phyloP scores from a whole-genome alignment of 2,888 invertebrate genomes.

The Malthinus flaveolus region DNA sequence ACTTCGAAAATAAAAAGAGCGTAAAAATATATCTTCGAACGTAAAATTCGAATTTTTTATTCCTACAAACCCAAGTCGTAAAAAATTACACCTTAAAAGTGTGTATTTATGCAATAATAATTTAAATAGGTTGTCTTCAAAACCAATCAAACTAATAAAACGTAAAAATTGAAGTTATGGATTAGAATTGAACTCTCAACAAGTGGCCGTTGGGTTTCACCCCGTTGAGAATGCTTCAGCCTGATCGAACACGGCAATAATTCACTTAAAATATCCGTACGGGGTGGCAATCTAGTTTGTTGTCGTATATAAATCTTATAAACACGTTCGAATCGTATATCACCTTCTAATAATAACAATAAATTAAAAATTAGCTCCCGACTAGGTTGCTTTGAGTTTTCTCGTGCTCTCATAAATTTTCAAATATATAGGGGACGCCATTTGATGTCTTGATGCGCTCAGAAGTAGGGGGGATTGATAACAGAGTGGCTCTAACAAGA shows the following conservation, averaged over 20 bases:
- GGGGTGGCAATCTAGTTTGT: conserved; percentile 20
- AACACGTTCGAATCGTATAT: conserved; percentile 7
- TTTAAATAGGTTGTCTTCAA: conserved; percentile 5
- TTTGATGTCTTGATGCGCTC: too few species aligned
- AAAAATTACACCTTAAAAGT: too few species aligned
- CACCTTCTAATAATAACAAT: conserved; percentile 6
- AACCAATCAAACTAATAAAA: too few species aligned
- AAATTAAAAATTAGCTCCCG: background rate
- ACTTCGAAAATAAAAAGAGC: too few species aligned
- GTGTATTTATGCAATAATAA: background rate
- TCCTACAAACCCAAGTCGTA: too few species aligned
- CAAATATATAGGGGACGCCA: too few species aligned
- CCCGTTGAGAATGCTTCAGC: conserved; percentile 30
- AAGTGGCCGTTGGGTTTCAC: conserved; percentile 32
- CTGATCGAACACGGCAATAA: conserved; percentile 32
- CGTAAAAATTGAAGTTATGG: conserved; percentile 16
- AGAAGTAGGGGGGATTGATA: too few species aligned
- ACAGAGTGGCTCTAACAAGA: too few species aligned
- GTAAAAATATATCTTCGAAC: too few species aligned
- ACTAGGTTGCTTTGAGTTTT: background rate
- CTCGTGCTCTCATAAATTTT: background rate
- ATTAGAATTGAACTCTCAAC: conserved; percentile 28
- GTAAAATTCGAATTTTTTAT: too few species aligned
- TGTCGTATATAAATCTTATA: conserved; percentile 11
- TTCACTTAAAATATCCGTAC: conserved; percentile 31